Evolutionary conservation across 2,888 invertebrate genomes (phyloP).

Genomic region (Orthonevra nobilis): DNA sequence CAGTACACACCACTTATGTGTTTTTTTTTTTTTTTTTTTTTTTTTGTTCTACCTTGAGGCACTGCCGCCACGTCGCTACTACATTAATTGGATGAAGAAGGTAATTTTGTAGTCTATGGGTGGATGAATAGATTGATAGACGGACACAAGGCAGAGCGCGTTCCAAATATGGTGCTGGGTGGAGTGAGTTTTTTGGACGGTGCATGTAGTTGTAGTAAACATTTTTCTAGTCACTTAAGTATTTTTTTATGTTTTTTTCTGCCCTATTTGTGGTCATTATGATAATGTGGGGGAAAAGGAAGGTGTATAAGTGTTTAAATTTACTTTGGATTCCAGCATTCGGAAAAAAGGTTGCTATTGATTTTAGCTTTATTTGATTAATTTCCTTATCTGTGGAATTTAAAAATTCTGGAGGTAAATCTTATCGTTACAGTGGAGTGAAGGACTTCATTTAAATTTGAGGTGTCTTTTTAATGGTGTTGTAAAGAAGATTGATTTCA

Average conservation of each 20-base stretch:
- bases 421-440: too few species aligned
- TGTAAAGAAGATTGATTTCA: too few species aligned
- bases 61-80: conserved; percentile 35
- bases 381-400: conserved; percentile 23
- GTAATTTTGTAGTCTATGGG: conserved; percentile 37
- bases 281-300: conserved; percentile 4
- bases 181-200: too few species aligned
- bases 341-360: conserved; percentile 21
- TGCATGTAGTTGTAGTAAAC: conserved; percentile 1
- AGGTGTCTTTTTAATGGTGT: too few species aligned
- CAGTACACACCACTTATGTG: conserved; percentile 16
- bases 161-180: conserved; percentile 7
- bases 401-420: too few species aligned
- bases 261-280: conserved; percentile 19
- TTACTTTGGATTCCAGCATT: not conserved
- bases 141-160: conserved; percentile 11
- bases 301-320: conserved; percentile 8
- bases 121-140: conserved; percentile 27
- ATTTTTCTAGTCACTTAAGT: conserved; percentile 24
- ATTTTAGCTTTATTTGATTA: conserved; percentile 29
- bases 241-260: not conserved
- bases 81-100: conserved; percentile 49
- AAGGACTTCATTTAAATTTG: too few species aligned
- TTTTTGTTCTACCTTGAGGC: too few species aligned
- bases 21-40: conserved; percentile 18